Conservation (phyloP, 2,797 vertebrate species). For the Apodemus agrarius region DNA sequence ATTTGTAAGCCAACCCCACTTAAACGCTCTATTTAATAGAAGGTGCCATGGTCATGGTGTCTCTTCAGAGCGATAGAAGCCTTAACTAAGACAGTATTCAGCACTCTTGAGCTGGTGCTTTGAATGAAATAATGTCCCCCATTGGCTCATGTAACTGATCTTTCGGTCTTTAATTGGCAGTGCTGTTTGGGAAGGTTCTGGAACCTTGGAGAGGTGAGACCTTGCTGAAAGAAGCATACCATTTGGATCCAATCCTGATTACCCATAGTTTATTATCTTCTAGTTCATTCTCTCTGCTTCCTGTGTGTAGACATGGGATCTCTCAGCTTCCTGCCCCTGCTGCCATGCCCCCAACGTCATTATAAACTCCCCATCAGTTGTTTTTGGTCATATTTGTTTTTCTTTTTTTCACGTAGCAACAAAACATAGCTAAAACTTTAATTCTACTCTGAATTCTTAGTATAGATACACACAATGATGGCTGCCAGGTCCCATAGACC, state of each 20-base stretch:
- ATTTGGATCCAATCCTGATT: not conserved
- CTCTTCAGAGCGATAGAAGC: too few species aligned
- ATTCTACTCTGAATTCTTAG: not conserved
- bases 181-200: not conserved
- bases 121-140: not conserved
- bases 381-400: not conserved
- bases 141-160: not conserved
- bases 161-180: not conserved
- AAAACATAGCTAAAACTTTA: too few species aligned
- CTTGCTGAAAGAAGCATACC: not conserved
- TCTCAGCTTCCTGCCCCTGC: not conserved
- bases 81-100: not conserved
- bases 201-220: too few species aligned
- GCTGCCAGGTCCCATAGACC: too few species aligned
- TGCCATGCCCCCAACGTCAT: accelerated
- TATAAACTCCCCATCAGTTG: not conserved
- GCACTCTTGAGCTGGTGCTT: not conserved
- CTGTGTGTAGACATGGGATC: not conserved
- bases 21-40: not conserved
- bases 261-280: too few species aligned
- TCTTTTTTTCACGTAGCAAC: not conserved
- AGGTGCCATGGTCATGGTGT: not conserved
- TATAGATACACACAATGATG: not conserved
- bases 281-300: not conserved
- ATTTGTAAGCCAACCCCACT: not conserved